Evolutionary conservation across 30 jellyfish, hydroid and myxozoan genomes (phyloP).

Genomic region (Nemopilema nomurai): DNA sequence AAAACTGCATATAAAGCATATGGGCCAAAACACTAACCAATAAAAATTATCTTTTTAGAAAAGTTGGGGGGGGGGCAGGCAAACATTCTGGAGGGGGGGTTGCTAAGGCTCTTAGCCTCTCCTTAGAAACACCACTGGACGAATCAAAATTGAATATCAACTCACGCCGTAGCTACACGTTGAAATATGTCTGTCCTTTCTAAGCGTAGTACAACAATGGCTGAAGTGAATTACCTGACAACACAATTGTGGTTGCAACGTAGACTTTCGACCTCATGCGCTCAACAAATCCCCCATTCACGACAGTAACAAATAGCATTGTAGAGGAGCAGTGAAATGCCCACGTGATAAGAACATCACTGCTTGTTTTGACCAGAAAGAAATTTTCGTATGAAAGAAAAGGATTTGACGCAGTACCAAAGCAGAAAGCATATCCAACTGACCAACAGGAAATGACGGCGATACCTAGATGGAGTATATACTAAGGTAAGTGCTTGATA

Average conservation of each 20-base stretch:
- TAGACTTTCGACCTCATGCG: conserved; percentile 73
- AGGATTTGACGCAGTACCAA: conserved; percentile 27
- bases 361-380: conserved; percentile 16
- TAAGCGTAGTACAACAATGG: too few species aligned
- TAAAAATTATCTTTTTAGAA: too few species aligned
- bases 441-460: conserved; percentile 29
- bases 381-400: conserved; percentile 17
- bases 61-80: too few species aligned
- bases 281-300: conserved; percentile 85
- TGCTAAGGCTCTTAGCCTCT: too few species aligned
- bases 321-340: conserved; percentile 26
- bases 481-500: neutral
- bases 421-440: conserved; percentile 42
- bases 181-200: too few species aligned
- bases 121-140: too few species aligned
- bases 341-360: conserved; percentile 22
- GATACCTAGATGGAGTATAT: neutral
- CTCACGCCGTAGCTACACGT: too few species aligned
- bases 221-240: conserved; percentile 87
- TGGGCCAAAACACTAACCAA: too few species aligned
- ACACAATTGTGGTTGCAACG: conserved; percentile 56
- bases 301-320: conserved; percentile 52
- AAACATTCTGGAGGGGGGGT: too few species aligned
- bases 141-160: too few species aligned
- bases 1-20: too few species aligned